Conservation (phyloP, 2,888 invertebrate species). For the Microplitis deprimator region DNA sequence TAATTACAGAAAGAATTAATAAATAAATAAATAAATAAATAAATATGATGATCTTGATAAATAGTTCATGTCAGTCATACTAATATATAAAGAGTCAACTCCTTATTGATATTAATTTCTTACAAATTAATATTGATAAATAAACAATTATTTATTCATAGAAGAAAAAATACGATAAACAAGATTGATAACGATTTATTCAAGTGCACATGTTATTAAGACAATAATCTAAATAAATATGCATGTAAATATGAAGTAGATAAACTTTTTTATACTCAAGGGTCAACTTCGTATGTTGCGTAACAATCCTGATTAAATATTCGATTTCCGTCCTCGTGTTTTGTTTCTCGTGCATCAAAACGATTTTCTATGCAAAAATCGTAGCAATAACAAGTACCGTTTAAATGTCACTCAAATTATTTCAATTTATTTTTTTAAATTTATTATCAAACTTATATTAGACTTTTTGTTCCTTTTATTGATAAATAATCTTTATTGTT, state of each 20-base stretch:
- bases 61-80: too few relatives aligned
- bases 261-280: slow-evolving; percentile 19
- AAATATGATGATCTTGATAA: too few relatives aligned
- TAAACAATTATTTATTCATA: too few relatives aligned
- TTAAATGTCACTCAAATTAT: neutral
- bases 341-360: slow-evolving; percentile 13
- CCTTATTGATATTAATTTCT: too few relatives aligned
- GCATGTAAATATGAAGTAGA: neutral
- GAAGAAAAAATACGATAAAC: neutral
- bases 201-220: too few relatives aligned
- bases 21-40: too few relatives aligned
- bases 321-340: slow-evolving; percentile 23
- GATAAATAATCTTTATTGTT: too few relatives aligned
- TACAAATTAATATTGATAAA: too few relatives aligned
- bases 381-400: neutral
- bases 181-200: neutral
- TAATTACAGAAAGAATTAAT: too few relatives aligned
- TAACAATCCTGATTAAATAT: slow-evolving; percentile 21
- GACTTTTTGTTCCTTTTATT: neutral
- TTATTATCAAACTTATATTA: neutral
- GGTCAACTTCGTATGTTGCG: slow-evolving; percentile 20
- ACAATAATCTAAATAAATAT: neutral
- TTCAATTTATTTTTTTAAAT: neutral
- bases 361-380: slow-evolving; percentile 12
- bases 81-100: too few relatives aligned